Conservation (phyloP, 1,140 invertebrate genomes). For the Cardiocondyla obscurior region DNA sequence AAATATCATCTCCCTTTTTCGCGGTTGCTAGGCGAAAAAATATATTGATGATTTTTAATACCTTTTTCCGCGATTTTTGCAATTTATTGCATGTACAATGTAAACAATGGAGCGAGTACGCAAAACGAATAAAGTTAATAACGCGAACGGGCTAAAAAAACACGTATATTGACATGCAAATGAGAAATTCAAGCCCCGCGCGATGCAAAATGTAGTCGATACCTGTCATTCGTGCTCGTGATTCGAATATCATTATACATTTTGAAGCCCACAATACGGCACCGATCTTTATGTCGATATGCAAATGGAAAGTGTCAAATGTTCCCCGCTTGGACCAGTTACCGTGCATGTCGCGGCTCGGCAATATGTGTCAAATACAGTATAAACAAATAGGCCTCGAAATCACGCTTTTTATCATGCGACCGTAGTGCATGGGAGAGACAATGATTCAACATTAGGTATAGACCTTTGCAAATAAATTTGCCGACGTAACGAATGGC, state of each 20-base stretch:
- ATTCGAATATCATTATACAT: conserved; percentile 33
- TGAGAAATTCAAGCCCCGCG: conserved; percentile 1
- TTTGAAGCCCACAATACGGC: neutral
- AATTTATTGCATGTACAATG: neutral
- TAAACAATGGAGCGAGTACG: neutral
- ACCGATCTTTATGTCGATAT: conserved; percentile 24
- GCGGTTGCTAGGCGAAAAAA: neutral
- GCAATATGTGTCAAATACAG: neutral
- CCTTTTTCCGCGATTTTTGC: neutral
- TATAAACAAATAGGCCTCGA: neutral
- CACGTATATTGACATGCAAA: neutral
- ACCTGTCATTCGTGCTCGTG: neutral
- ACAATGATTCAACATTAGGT: neutral
- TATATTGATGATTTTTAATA: neutral
- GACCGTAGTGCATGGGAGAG: neutral
- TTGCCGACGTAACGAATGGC: neutral
- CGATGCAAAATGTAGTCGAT: conserved; percentile 4
- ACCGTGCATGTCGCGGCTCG: neutral
- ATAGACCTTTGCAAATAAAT: neutral
- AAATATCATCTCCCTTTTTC: neutral
- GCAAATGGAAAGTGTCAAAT: conserved; percentile 32
- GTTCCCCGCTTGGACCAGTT: neutral
- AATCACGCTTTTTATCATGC: neutral
- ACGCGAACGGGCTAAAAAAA: conserved; percentile 2
- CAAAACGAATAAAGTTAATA: conserved; percentile 24